Evolutionary conservation across 2,113 vertebrate species (phyloP).

Genomic region (Dryoscopus gambensis): DNA sequence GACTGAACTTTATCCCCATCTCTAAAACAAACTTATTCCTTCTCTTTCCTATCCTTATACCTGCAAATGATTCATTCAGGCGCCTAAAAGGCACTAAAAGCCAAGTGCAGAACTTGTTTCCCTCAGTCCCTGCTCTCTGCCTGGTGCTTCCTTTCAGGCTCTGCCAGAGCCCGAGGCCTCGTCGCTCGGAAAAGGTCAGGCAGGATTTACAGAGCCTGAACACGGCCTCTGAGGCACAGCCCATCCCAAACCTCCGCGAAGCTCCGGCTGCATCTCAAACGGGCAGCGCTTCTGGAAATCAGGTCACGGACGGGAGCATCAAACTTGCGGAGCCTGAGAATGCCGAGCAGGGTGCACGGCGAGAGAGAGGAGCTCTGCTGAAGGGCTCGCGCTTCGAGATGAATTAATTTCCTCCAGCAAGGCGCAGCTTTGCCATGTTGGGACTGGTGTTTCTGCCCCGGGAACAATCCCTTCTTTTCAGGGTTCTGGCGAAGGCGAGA

Average conservation of each 20-base stretch:
- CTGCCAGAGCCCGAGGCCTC: background rate
- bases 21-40: background rate
- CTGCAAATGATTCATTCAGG: background rate
- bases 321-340: background rate
- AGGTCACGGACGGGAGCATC: rapidly evolving
- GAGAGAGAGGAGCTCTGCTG: background rate
- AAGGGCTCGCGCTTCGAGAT: background rate
- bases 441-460: background rate
- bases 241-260: background rate
- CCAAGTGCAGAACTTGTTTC: background rate
- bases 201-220: background rate
- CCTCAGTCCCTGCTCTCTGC: background rate
- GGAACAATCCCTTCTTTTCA: background rate
- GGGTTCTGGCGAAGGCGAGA: background rate
- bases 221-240: background rate
- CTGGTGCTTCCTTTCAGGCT: background rate
- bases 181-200: background rate
- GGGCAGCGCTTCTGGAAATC: background rate
- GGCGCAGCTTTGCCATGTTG: background rate
- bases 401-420: background rate
- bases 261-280: rapidly evolving
- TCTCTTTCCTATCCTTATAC: rapidly evolving
- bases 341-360: rapidly evolving
- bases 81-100: background rate
- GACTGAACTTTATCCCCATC: background rate